Base-by-base conservation (phyloP, 2,797 vertebrate species). In the Nyctalus aviator region DNA sequence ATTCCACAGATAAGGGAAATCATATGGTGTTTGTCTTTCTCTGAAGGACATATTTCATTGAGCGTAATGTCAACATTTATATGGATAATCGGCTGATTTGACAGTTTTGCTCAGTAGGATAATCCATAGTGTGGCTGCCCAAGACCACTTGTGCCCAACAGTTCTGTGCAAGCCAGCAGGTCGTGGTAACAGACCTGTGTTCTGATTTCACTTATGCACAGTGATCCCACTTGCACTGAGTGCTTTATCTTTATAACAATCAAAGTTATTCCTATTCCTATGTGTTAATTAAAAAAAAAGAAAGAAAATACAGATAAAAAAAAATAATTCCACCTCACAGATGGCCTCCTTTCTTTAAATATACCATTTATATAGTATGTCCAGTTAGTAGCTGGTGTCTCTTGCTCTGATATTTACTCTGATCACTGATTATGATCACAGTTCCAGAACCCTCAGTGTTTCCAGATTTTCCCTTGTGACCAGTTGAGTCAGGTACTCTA, bases 291-390 rank as follows among this genome's bases (percentile, higher is more conserved):
- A 23, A 88, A 90, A 68, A 21, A 23, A 88, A 90, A 66, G 14
- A 57, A 64, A 88, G 78, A 85, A 95, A 86, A 92, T 85, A 83
- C 4, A 44, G 13, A 64, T 44, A 86, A 87, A 48, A 84, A 66
- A 35, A 6, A 75, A 72, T 12, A 57, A 86, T 53, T 71, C 21
- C 0, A 48, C 4, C 6, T 86, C 44, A 90, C 11, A 91, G 75
- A 41, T 57, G 27, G 15, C 59, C 17, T 76, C 50, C 66, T 50
- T 79, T 41, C 11, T 81, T 90, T 25, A n/a, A 17, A 66, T 32
- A 35, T 66, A n/a, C n/a, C 30, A 64, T n/a, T n/a, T 64, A 27
- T 64, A n/a, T 59, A 59, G 27, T 9, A 27, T n/a, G n/a, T 84
- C 25, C 41, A 84, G 13, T 77, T 53, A 72, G 44, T 41, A 93